These are phyloP conservation scores for Euwallacea fornicatus DNA, from an alignment of 1,140 invertebrate species.

Conservation along the genomic window DNA sequence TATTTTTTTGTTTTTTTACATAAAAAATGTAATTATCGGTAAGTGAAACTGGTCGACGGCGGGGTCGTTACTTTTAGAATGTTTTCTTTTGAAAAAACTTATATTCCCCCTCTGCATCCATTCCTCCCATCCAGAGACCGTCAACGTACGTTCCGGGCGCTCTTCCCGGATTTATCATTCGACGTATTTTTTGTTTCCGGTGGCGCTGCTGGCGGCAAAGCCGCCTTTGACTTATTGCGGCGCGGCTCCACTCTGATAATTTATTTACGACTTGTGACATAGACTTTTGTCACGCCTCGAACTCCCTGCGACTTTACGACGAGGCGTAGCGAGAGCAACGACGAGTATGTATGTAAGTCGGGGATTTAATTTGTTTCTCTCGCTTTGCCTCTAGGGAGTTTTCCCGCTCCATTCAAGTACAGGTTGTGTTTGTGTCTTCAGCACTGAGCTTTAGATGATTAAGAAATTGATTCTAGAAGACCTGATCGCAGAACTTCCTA, in stretches of 20 bases:
- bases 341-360: conserved; percentile 14
- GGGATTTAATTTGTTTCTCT: conserved; percentile 20
- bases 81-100: neutral
- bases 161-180: conserved; percentile 32
- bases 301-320: neutral
- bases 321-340: conserved; percentile 1
- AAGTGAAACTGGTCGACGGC: neutral
- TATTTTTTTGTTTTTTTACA: neutral
- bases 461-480: too few species aligned
- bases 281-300: conserved; percentile 33
- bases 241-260: conserved; percentile 27
- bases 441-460: too few species aligned
- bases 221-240: conserved; percentile 34
- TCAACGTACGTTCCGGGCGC: conserved; percentile 26
- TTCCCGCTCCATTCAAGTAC: too few species aligned
- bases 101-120: conserved; percentile 5
- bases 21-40: neutral
- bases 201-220: conserved; percentile 29
- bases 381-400: too few species aligned
- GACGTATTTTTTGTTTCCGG: conserved; percentile 27
- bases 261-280: conserved; percentile 34
- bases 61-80: neutral
- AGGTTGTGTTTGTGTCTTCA: too few species aligned
- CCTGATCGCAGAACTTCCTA: too few species aligned
- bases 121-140: conserved; percentile 8